These are phyloP conservation scores for Eremophila alpestris DNA, from an alignment of 2,797 vertebrate species.

Conservation along the genomic window DNA sequence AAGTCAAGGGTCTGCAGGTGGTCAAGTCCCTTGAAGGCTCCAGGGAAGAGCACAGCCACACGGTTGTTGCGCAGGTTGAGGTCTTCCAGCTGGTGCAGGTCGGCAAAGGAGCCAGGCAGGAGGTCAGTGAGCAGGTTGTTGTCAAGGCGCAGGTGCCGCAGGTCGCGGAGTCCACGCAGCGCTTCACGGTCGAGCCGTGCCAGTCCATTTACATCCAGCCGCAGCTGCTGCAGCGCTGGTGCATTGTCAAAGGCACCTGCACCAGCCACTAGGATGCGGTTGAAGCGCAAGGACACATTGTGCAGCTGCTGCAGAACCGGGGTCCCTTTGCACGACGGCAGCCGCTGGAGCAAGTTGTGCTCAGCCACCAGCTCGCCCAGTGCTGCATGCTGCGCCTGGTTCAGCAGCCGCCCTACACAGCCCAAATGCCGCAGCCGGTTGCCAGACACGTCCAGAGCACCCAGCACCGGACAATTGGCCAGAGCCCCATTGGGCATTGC, in stretches of 20 bases:
- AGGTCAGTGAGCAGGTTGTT: conserved; percentile 86
- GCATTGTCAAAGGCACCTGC: neutral
- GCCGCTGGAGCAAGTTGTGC: conserved; percentile 27
- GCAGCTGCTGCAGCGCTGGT: conserved; percentile 58
- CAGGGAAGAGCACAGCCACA: conserved; percentile 80
- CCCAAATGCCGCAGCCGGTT: neutral
- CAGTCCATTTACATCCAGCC: conserved; percentile 84
- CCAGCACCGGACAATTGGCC: neutral
- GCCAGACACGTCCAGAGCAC: conserved; percentile 20
- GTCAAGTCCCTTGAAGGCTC: conserved; percentile 71
- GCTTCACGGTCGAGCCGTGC: conserved; percentile 71
- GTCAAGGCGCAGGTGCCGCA: conserved; percentile 80
- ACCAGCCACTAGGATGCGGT: conserved; percentile 23
- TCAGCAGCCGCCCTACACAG: neutral
- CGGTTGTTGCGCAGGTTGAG: conserved; percentile 86
- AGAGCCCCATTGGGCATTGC: accelerated
- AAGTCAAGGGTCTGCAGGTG: conserved; percentile 80
- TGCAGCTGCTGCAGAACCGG: neutral
- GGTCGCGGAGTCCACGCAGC: conserved; percentile 74
- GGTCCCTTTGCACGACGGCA: accelerated
- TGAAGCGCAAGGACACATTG: conserved; percentile 51
- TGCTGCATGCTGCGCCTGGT: accelerated
- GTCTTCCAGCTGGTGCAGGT: conserved; percentile 71
- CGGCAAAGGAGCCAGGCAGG: conserved; percentile 71
- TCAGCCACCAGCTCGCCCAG: conserved; percentile 1